phyloP scores from a whole-genome alignment of 2,888 invertebrate species.

The Rhagonycha lutea region DNA sequence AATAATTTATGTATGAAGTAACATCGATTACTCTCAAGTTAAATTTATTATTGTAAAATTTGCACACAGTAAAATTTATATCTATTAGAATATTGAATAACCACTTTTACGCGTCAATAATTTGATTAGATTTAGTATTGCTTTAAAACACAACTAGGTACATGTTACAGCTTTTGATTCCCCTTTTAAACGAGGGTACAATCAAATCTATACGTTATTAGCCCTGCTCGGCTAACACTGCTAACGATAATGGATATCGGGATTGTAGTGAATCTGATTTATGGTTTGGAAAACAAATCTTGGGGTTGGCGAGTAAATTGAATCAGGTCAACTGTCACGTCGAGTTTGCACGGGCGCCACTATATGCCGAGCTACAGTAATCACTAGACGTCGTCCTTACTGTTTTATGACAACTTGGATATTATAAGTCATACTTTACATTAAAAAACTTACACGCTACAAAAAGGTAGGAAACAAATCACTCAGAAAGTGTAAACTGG shows the following conservation, averaged over 20 bases:
- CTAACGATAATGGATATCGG: conserved; percentile 56
- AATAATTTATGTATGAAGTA: neutral
- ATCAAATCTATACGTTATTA: conserved; percentile 45
- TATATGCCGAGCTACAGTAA: conserved; percentile 28
- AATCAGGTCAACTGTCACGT: conserved; percentile 54
- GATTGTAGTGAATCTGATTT: conserved; percentile 56
- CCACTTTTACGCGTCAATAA: conserved; percentile 18
- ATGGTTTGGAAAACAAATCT: conserved; percentile 55
- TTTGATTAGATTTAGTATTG: conserved; percentile 23
- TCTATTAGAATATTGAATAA: neutral
- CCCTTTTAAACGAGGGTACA: conserved; percentile 30
- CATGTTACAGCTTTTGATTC: conserved; percentile 10
- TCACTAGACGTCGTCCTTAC: conserved; percentile 33
- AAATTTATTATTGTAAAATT: neutral
- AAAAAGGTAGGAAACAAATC: conserved; percentile 5
- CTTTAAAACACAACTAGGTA: conserved; percentile 22
- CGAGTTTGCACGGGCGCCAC: conserved; percentile 37
- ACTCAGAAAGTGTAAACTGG: neutral
- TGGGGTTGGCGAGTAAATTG: conserved; percentile 52
- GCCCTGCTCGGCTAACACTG: conserved; percentile 39
- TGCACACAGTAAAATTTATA: conserved; percentile 1
- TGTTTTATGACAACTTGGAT: conserved; percentile 33
- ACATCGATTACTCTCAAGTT: neutral
- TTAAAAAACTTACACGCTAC: conserved; percentile 1
- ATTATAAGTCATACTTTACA: conserved; percentile 16